phyloP scores from a whole-genome alignment of 2,113 vertebrate genomes.

The Colossoma macropomum region DNA sequence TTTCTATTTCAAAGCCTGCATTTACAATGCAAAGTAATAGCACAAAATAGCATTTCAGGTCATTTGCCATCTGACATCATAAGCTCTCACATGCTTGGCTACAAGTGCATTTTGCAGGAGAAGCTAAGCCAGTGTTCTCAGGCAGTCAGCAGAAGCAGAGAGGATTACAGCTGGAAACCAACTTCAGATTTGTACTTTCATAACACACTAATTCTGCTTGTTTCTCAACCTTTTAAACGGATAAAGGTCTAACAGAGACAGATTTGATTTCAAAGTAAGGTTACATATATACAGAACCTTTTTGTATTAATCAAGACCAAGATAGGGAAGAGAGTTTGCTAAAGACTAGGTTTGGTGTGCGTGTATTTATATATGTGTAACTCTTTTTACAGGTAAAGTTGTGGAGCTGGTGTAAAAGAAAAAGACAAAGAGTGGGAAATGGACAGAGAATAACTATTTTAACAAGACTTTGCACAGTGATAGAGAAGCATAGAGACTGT shows the following conservation, averaged over 20 bases:
- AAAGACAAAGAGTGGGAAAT: too few relatives aligned
- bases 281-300: not conserved
- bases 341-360: too few relatives aligned
- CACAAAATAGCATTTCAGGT: not conserved
- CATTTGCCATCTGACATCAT: not conserved
- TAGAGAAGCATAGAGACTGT: not conserved
- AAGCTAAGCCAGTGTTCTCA: not conserved
- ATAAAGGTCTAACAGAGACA: not conserved
- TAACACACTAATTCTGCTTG: constrained; percentile 1
- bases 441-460: too few relatives aligned
- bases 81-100: constrained; percentile 1
- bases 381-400: too few relatives aligned
- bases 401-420: too few relatives aligned
- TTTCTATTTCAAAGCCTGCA: not conserved
- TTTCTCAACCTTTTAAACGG: constrained; percentile 10
- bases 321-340: not conserved
- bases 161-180: not conserved
- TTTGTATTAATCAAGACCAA: not conserved
- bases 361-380: too few relatives aligned
- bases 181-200: constrained; percentile 10
- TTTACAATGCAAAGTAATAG: not conserved
- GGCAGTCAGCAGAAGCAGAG: not conserved
- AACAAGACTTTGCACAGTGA: too few relatives aligned
- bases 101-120: not conserved
- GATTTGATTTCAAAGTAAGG: not conserved